phyloP scores from a whole-genome alignment of 2,888 invertebrate species.

The Cistogaster globosa region DNA sequence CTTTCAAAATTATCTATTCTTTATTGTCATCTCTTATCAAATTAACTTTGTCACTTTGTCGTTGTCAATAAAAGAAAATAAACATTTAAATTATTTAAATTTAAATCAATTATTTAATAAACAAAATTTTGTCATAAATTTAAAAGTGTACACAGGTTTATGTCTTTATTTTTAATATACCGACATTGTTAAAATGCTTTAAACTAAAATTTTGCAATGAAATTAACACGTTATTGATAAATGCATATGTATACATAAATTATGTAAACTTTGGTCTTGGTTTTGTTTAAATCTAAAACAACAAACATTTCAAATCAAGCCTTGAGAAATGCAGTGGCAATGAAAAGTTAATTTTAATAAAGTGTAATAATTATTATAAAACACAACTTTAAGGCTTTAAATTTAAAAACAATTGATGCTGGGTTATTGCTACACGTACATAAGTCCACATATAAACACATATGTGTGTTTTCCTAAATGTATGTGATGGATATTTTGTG shows the following conservation, averaged over 20 bases:
- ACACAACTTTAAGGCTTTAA: too few relatives aligned
- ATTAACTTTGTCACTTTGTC: too few relatives aligned
- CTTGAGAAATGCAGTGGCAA: background rate
- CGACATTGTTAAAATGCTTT: constrained; percentile 31
- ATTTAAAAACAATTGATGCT: too few relatives aligned
- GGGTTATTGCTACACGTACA: background rate
- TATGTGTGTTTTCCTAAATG: background rate
- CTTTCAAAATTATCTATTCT: background rate
- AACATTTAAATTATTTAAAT: constrained; percentile 45
- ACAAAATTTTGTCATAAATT: constrained; percentile 33
- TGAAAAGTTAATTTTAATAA: background rate
- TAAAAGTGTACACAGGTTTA: constrained; percentile 5
- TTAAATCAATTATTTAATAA: constrained; percentile 53
- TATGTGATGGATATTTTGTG: background rate
- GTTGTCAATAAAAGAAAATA: background rate
- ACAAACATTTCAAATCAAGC: background rate
- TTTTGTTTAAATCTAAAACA: background rate
- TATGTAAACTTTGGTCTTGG: constrained; percentile 19
- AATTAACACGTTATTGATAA: constrained; percentile 56
- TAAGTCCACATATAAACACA: background rate
- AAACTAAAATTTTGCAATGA: constrained; percentile 55
- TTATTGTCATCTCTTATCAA: background rate
- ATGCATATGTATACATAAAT: background rate
- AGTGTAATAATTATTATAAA: background rate
- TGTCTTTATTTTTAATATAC: background rate